Conservation (phyloP, 2,888 invertebrate genomes). For the Ceraclea dissimilis region DNA sequence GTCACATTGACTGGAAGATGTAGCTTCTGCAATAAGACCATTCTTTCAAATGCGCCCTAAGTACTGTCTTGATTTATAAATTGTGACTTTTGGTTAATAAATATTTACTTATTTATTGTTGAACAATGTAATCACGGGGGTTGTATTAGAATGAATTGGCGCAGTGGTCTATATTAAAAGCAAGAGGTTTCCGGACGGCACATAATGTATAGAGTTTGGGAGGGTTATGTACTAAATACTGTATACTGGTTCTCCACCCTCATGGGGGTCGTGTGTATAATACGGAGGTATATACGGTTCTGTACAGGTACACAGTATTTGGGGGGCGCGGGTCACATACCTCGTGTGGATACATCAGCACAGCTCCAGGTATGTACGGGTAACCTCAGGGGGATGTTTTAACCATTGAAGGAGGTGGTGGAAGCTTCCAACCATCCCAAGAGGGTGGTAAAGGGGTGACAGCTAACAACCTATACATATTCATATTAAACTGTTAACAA, state of each 20-base stretch:
- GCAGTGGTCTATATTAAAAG: constrained; percentile 16
- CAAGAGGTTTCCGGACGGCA: constrained; percentile 17
- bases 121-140: no score
- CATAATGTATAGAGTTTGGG: constrained; percentile 19
- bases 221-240: constrained; percentile 20
- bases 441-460: no score
- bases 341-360: constrained; percentile 4
- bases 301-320: not conserved
- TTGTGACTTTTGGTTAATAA: no score
- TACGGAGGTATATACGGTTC: no score
- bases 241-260: constrained; percentile 10
- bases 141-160: constrained; percentile 3
- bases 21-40: no score
- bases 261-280: not conserved
- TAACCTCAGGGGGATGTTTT: constrained; percentile 4
- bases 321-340: constrained; percentile 3
- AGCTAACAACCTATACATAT: no score
- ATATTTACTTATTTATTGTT: no score
- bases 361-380: constrained; percentile 1
- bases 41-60: no score
- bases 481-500: no score
- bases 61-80: no score
- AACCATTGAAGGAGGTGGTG: not conserved
- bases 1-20: no score
- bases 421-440: no score